Conservation (phyloP, 1,140 invertebrate genomes). For the Cydia fagiglandana region DNA sequence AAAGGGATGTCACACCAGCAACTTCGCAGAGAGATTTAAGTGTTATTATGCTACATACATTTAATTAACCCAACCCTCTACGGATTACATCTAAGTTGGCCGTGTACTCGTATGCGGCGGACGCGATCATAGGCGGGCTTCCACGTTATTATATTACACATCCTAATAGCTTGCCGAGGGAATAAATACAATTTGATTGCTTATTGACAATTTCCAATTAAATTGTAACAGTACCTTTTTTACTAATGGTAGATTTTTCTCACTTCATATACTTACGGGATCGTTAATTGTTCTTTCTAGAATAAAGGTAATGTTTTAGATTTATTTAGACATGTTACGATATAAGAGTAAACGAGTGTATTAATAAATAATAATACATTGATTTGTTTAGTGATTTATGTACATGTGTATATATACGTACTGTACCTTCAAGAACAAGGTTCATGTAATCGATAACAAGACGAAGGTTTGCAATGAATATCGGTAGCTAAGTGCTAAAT, state of each 20-base stretch:
- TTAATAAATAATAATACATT: no score
- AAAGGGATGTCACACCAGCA: conserved; percentile 11
- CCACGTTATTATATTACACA: conserved; percentile 11
- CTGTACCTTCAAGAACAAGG: neutral
- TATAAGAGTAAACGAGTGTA: no score
- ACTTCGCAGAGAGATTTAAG: conserved; percentile 30
- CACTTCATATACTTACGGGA: no score
- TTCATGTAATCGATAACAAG: neutral
- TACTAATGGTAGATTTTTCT: no score
- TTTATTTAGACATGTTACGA: no score
- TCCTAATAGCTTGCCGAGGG: neutral
- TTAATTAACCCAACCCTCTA: conserved; percentile 16
- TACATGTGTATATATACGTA: neutral
- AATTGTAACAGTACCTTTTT: neutral
- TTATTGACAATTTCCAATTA: neutral
- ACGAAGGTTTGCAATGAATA: neutral
- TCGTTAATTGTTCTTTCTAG: no score
- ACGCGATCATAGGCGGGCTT: neutral
- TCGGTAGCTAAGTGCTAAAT: neutral
- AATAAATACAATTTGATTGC: conserved; percentile 11
- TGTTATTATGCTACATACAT: conserved; percentile 31
- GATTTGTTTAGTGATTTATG: no score
- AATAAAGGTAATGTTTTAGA: no score
- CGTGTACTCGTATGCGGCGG: neutral
- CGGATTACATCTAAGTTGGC: conserved; percentile 23